phyloP scores from a whole-genome alignment of 2,113 vertebrate species.

The Varanus komodoensis region DNA sequence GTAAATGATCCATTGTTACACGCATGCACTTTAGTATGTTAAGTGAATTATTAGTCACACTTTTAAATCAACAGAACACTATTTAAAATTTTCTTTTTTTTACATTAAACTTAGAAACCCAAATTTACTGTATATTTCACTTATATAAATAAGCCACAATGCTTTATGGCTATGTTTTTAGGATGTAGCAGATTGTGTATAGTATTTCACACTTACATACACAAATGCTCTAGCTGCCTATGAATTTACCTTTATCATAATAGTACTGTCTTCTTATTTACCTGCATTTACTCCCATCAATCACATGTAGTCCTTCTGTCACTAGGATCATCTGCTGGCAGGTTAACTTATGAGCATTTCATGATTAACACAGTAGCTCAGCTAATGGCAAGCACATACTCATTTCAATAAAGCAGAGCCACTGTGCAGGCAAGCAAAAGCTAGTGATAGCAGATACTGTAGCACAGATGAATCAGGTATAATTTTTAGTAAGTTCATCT shows the following conservation, averaged over 20 bases:
- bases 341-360: neutral
- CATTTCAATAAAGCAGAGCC: neutral
- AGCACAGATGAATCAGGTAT: neutral
- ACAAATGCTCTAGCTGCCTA: neutral
- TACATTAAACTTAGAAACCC: neutral
- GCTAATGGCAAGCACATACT: neutral
- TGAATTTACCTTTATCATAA: neutral
- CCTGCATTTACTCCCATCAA: neutral
- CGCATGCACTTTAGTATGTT: neutral
- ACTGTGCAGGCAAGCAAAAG: neutral
- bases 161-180: neutral
- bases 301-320: neutral
- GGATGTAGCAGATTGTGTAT: neutral
- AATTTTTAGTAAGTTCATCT: neutral
- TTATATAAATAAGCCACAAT: neutral
- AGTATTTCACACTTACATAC: neutral
- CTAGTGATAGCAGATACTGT: neutral
- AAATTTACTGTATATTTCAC: neutral
- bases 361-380: neutral
- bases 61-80: neutral
- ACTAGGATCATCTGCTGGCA: neutral
- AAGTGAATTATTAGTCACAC: conserved; percentile 8
- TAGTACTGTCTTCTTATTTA: neutral
- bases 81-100: neutral
- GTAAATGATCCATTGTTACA: neutral